These are phyloP conservation scores for Silurus glanis DNA, from an alignment of 2,113 vertebrate species.

Conservation along the genomic window DNA sequence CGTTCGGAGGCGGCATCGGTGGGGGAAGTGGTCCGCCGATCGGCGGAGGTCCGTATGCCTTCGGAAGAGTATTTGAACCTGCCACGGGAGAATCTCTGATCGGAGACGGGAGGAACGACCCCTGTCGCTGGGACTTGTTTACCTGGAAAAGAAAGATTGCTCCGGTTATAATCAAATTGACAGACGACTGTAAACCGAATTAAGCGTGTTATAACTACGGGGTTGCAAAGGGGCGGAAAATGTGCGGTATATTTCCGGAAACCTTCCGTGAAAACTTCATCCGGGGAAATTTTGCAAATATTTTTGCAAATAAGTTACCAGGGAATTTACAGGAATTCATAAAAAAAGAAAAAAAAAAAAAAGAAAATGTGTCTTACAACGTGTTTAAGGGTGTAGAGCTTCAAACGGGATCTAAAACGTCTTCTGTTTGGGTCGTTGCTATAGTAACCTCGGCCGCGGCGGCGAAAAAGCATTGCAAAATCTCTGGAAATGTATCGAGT, in stretches of 20 bases:
- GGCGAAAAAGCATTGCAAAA: no score
- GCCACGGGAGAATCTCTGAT: conserved; percentile 73
- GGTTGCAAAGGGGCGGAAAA: no score
- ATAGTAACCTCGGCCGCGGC: no score
- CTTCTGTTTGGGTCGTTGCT: no score
- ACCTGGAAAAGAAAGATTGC: conserved; percentile 60
- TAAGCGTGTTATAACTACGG: background rate
- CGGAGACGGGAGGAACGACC: conserved; percentile 79
- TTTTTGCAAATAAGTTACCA: conserved; percentile 34
- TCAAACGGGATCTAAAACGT: no score
- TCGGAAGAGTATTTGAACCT: conserved; percentile 59
- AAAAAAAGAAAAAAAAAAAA: no score
- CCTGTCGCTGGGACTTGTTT: conserved; percentile 74
- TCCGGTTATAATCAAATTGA: background rate
- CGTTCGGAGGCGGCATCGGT: conserved; percentile 53
- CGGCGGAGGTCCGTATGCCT: conserved; percentile 49
- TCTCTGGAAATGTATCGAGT: no score
- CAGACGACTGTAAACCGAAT: background rate
- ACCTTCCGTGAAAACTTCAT: no score
- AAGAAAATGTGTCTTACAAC: no score
- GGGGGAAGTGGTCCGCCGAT: conserved; percentile 41
- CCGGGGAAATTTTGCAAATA: background rate
- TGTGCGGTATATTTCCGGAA: no score
- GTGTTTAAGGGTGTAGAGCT: no score
- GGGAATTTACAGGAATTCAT: no score